Evolutionary conservation across 1,140 invertebrate species (phyloP), one percentile per base, ranked within the genome.

Genomic region (Drosophila mayri): DNA sequence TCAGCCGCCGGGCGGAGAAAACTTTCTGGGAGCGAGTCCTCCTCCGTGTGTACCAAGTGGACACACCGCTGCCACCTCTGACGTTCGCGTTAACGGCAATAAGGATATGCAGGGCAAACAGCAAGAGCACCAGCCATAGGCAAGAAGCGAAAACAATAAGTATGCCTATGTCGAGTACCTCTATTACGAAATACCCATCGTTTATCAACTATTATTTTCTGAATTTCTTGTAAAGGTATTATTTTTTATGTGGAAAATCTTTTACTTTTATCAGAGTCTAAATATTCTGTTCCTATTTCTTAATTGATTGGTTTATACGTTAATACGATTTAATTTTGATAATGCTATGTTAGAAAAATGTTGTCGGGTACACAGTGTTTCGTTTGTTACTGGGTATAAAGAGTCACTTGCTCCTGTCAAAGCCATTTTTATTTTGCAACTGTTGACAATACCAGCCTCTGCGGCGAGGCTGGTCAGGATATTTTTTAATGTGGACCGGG

Each of bases 361-460:
- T 41, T 3, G n/a, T 18, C 4, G 1, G 18, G n/a, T 18, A 5
- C 4, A 20, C 41, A 18, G 14, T 16, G 22, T 10, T 54, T 37
- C 12, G 4, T 14, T 9, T 2, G 1, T 0, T 37, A 35, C 50
- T 37, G 32, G 4, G 20, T 22, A 37, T 61, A 80, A 41, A 52
- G 54, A 66, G 60, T 32, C 41, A 55, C 43, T 49, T 41, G 35
- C 37, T 49, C 35, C 35, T n/a, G 35, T 44, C 83, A 87, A 83
- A 76, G 79, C 71, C 84, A 83, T 87, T 88, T 88, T 87, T 72
- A 80, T 84, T 87, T 87, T 73, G 72, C 38, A 77, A 83, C 63
- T 74, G 84, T 88, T 79, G 67, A 88, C 79, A 87, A 74, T 63
- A 63, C 66, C 64, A 62, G 60, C 46, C 72, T 50, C 60, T 38